phyloP scores from a whole-genome alignment of 2,888 invertebrate species.

The Diachrysia chrysitis region DNA sequence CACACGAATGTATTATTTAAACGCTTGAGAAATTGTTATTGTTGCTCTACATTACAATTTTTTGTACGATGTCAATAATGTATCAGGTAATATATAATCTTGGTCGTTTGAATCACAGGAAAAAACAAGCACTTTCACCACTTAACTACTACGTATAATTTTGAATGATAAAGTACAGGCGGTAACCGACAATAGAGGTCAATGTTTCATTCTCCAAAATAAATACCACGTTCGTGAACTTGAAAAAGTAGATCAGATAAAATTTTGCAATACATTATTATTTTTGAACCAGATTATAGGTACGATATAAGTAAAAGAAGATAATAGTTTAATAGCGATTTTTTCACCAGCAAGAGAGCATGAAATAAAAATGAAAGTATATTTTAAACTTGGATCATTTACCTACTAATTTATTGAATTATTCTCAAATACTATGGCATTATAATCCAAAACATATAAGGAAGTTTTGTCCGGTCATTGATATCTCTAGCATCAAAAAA shows the following conservation, averaged over 20 bases:
- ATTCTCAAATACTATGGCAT: too few relatives aligned
- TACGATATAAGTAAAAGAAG: neutral
- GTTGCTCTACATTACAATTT: conserved; percentile 32
- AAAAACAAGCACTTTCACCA: conserved; percentile 15
- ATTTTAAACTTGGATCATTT: too few relatives aligned
- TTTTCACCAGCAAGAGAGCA: neutral
- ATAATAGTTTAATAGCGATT: neutral
- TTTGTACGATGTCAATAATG: conserved; percentile 12
- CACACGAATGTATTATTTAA: conserved; percentile 49
- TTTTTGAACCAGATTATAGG: neutral
- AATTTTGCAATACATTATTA: neutral
- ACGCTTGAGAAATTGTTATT: conserved; percentile 26
- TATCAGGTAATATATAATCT: conserved; percentile 20
- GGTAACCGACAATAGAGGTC: neutral
- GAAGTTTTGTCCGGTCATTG: too few relatives aligned
- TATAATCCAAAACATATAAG: too few relatives aligned
- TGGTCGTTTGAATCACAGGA: conserved; percentile 4
- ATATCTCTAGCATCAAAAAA: too few relatives aligned
- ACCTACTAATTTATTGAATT: too few relatives aligned
- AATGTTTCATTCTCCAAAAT: neutral
- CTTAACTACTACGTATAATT: conserved; percentile 7
- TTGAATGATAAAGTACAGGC: neutral
- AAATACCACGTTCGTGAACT: neutral
- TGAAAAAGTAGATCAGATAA: neutral
- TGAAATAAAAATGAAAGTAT: neutral